These are phyloP conservation scores for Parauchenoglanis ngamensis DNA, from an alignment of 2,797 vertebrate genomes.

Conservation along the genomic window DNA sequence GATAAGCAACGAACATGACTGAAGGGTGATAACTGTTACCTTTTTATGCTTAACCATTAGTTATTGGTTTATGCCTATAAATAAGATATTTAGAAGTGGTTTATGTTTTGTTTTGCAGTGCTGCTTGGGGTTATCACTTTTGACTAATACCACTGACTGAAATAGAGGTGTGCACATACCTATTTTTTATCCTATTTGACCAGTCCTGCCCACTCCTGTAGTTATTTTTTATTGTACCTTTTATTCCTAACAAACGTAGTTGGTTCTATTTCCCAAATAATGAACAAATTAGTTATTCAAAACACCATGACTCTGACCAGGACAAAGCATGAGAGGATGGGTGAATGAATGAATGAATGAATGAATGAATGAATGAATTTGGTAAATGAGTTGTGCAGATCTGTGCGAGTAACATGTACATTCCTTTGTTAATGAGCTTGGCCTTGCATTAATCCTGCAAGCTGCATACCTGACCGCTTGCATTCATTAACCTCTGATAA, in stretches of 20 bases:
- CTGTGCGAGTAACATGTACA: not conserved
- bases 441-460: not conserved
- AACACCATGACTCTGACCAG: not conserved
- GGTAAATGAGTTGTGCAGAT: not conserved
- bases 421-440: not conserved
- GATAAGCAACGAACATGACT: not conserved
- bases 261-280: not conserved
- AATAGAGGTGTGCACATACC: not conserved
- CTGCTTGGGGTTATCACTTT: not conserved
- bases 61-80: too few species aligned
- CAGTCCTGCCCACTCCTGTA: not conserved
- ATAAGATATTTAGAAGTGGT: not conserved
- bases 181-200: not conserved
- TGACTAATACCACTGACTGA: not conserved
- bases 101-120: not conserved
- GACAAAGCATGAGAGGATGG: not conserved
- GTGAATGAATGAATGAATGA: not conserved
- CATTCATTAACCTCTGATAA: not conserved
- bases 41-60: not conserved
- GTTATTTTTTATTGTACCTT: not conserved
- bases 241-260: not conserved
- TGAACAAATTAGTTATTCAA: not conserved
- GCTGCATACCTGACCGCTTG: not conserved
- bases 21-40: not conserved
- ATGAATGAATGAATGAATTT: not conserved